Conservation (phyloP, 2,113 vertebrate species). For the Piaya cayana region DNA sequence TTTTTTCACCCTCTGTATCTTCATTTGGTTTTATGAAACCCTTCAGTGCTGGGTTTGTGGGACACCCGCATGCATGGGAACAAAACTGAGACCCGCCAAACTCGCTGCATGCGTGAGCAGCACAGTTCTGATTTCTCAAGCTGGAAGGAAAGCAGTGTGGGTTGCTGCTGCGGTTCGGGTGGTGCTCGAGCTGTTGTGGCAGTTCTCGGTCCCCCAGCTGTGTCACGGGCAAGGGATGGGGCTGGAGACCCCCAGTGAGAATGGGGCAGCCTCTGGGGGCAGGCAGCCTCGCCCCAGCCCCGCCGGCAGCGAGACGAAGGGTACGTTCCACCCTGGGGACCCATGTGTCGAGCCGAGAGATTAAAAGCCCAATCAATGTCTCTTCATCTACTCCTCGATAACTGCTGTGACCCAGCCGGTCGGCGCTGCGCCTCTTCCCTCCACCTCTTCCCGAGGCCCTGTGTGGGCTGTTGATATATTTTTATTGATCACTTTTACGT, state of each 20-base stretch:
- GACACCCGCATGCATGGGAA: accelerated
- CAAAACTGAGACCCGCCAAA: not conserved
- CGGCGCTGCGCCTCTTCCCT: accelerated
- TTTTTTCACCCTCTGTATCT: not conserved
- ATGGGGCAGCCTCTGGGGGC: not conserved
- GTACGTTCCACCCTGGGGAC: not conserved
- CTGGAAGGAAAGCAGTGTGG: not conserved
- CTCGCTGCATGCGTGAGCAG: accelerated
- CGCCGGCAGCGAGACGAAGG: not conserved
- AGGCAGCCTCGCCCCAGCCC: not conserved
- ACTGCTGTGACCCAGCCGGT: not conserved
- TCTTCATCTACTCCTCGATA: not conserved
- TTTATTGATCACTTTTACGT: constrained; percentile 54
- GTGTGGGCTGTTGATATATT: not conserved
- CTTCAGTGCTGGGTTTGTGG: accelerated
- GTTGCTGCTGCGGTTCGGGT: not conserved
- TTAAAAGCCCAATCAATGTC: not conserved
- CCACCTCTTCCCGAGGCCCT: not conserved
- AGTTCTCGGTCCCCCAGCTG: accelerated
- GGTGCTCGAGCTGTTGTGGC: accelerated
- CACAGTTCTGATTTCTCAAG: accelerated
- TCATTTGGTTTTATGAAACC: not conserved
- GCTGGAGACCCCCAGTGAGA: not conserved
- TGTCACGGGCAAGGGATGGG: accelerated
- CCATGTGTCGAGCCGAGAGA: not conserved